Percentiles rank a stretch among this genome's conserved stretches.
Evolutionary conservation across 2,113 vertebrate species (phyloP).

Genomic region (Ochotona princeps): DNA sequence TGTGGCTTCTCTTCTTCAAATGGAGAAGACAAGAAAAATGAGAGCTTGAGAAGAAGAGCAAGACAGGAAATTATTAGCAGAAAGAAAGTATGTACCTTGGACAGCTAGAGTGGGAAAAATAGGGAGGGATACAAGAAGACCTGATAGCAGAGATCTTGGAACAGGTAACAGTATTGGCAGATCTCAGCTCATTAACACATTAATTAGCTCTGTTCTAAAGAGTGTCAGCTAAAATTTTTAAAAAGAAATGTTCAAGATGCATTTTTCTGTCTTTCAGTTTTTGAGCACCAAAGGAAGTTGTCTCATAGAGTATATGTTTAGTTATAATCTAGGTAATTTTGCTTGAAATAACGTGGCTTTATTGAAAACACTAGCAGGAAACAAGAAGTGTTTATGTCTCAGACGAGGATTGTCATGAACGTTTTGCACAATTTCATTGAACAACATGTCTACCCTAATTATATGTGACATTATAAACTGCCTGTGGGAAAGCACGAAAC

Average conservation of each 20-base stretch:
- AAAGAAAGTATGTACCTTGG: background rate
- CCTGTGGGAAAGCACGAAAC: constrained; percentile 67
- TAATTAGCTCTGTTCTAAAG: constrained; percentile 24
- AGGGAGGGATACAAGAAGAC: background rate
- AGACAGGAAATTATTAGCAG: constrained; percentile 43
- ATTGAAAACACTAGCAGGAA: constrained; percentile 58
- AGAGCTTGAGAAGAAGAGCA: constrained; percentile 1
- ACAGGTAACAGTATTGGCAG: constrained; percentile 7
- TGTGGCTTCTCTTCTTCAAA: background rate
- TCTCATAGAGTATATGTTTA: constrained; percentile 53
- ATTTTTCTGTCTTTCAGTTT: background rate
- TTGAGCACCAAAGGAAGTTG: constrained; percentile 55
- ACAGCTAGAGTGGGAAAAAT: background rate
- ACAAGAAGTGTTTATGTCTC: constrained; percentile 67
- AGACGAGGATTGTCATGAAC: constrained; percentile 61
- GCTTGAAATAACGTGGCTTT: constrained; percentile 62
- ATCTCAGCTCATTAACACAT: background rate
- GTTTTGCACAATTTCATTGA: constrained; percentile 51
- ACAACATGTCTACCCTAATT: constrained; percentile 62
- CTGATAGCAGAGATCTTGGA: background rate
- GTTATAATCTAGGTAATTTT: constrained; percentile 55
- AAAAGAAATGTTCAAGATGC: background rate
- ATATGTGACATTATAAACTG: constrained; percentile 72
- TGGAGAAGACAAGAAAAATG: constrained; percentile 33
- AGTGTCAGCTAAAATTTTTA: constrained; percentile 3